A percentile compares a stretch with the other conserved stretches of the same genome.
Conservation (phyloP, 2,888 invertebrate species). For the Pinctada fucata region DNA sequence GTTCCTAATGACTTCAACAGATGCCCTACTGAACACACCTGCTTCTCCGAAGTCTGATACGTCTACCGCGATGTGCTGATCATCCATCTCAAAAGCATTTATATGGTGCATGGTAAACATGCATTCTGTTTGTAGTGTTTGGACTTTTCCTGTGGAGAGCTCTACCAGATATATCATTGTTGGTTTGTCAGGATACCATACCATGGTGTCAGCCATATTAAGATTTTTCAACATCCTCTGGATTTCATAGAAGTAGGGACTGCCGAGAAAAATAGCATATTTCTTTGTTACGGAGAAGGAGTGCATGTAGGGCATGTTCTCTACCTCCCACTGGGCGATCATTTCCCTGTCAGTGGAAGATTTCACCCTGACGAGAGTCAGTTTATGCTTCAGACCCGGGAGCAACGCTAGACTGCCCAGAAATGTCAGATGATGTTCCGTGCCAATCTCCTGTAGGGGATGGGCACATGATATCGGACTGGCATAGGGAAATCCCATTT, state of each 20-base stretch:
- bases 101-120: conserved; percentile 33
- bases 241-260: conserved; percentile 62
- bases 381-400: conserved; percentile 47
- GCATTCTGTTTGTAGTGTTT: conserved; percentile 49
- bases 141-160: conserved; percentile 55
- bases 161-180: conserved; percentile 59
- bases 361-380: conserved; percentile 58
- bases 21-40: conserved; percentile 60
- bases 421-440: conserved; percentile 57
- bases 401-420: conserved; percentile 55
- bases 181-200: conserved; percentile 56
- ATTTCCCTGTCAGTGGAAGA: conserved; percentile 56
- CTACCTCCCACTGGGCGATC: conserved; percentile 60
- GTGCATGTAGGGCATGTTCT: conserved; percentile 69
- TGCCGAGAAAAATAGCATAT: conserved; percentile 64
- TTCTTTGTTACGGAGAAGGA: conserved; percentile 64
- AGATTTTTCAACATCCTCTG: conserved; percentile 54
- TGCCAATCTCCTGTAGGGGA: conserved; percentile 64
- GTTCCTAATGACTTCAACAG: conserved; percentile 56
- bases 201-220: conserved; percentile 56
- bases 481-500: conserved; percentile 28
- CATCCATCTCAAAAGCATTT: conserved; percentile 65
- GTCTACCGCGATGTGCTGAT: conserved; percentile 58
- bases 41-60: conserved; percentile 64
- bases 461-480: conserved; percentile 66